Percentiles rank a stretch among this genome's conserved stretches.
Evolutionary conservation across 2,888 invertebrate genomes (phyloP).

Genomic region (Polyommatus icarus): DNA sequence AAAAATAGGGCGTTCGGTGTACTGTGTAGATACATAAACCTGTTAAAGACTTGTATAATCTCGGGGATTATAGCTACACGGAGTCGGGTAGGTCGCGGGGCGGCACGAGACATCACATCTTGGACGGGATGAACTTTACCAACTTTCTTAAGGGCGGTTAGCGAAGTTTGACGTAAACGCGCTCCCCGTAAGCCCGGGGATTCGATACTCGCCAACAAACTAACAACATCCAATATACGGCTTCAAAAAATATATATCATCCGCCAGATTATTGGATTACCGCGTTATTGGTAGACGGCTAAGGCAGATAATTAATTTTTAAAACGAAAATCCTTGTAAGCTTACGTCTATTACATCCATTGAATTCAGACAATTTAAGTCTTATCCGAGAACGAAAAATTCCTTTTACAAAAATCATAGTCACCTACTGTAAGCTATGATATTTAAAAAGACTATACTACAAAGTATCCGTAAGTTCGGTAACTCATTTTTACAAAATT

Average conservation of each 20-base stretch:
- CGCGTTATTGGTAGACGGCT: not conserved
- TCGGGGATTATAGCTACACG: conserved; percentile 76
- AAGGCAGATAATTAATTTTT: conserved; percentile 3
- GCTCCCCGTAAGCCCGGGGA: conserved; percentile 73
- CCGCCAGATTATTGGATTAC: conserved; percentile 25
- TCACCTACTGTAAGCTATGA: not conserved
- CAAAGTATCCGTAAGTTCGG: not conserved
- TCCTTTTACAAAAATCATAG: not conserved
- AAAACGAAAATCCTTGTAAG: not conserved
- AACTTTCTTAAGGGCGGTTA: conserved; percentile 78
- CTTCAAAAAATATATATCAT: conserved; percentile 39
- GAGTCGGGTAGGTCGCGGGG: conserved; percentile 53
- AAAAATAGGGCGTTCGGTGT: not conserved
- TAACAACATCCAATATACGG: conserved; percentile 61
- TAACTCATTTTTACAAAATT: not conserved
- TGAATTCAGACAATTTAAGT: not conserved
- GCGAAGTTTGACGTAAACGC: conserved; percentile 77
- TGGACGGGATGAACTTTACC: conserved; percentile 70
- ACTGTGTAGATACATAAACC: conserved; percentile 65
- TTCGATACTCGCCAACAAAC: conserved; percentile 66
- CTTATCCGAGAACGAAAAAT: not conserved
- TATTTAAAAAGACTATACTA: not conserved
- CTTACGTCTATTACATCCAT: not conserved
- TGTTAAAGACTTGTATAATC: conserved; percentile 75
- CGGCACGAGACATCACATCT: conserved; percentile 65